Percentiles rank a stretch among this genome's conserved stretches.
These are phyloP conservation scores for Lycopodina hypogea DNA, from an alignment of 37 sponge, comb jelly and placozoan genomes.

Conservation along the genomic window DNA sequence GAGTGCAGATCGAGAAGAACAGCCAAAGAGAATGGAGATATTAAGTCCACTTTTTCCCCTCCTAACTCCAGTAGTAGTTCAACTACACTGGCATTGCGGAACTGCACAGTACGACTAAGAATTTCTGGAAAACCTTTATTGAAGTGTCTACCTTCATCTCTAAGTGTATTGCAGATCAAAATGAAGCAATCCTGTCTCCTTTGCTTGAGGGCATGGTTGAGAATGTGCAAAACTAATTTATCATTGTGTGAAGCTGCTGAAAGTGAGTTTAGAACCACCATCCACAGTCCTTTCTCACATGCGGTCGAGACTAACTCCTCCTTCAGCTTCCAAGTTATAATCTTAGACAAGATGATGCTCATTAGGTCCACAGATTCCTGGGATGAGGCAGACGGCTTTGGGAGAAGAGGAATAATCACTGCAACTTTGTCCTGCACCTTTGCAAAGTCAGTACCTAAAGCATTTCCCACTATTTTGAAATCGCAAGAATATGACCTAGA, in stretches of 20 bases:
- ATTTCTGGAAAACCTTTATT: neutral
- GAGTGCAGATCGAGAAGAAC: neutral
- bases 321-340: neutral
- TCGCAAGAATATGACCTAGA: too few relatives aligned
- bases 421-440: too few relatives aligned
- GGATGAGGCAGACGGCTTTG: neutral
- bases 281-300: neutral
- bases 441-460: too few relatives aligned
- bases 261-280: neutral
- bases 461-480: too few relatives aligned
- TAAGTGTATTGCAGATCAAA: too few relatives aligned
- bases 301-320: neutral
- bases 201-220: neutral
- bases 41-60: neutral
- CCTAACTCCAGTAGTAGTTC: conserved; percentile 1
- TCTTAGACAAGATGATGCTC: neutral
- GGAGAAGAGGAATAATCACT: neutral
- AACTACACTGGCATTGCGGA: conserved; percentile 7
- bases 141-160: too few relatives aligned
- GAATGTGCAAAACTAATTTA: neutral
- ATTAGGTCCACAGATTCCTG: neutral
- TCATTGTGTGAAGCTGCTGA: neutral
- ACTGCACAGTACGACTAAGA: conserved; percentile 8
- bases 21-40: neutral
- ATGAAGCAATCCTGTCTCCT: neutral